Evolutionary conservation across 2,888 invertebrate species (phyloP).

Genomic region (Hyposoter dolosus): DNA sequence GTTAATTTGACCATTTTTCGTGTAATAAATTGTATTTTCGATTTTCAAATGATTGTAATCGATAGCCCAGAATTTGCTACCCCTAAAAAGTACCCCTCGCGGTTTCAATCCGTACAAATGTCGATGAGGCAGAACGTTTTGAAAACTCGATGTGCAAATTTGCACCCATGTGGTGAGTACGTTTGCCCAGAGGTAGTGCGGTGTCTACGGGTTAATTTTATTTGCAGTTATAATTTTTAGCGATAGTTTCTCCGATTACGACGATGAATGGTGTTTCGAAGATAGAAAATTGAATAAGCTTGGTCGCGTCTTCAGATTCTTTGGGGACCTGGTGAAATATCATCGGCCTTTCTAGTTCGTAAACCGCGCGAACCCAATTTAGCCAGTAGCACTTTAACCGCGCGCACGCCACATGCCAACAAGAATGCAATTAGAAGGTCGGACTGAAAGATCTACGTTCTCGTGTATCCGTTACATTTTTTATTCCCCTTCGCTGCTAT

Average conservation of each 20-base stretch:
- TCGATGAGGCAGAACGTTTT: too few relatives aligned
- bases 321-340: constrained; percentile 44
- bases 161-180: too few relatives aligned
- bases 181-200: too few relatives aligned
- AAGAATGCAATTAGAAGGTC: constrained; percentile 65
- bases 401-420: constrained; percentile 53
- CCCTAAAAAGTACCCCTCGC: too few relatives aligned
- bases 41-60: too few relatives aligned
- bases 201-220: too few relatives aligned
- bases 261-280: background rate
- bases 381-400: constrained; percentile 54
- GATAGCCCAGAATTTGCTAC: too few relatives aligned
- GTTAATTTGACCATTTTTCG: too few relatives aligned
- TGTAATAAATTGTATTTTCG: too few relatives aligned
- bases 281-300: background rate
- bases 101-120: too few relatives aligned
- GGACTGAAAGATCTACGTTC: constrained; percentile 61
- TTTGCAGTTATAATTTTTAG: background rate
- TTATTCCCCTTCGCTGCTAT: constrained; percentile 37
- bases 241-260: background rate
- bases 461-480: constrained; percentile 34
- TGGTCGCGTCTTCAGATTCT: constrained; percentile 14
- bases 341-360: constrained; percentile 54
- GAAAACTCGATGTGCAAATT: too few relatives aligned
- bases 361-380: constrained; percentile 64